These are phyloP conservation scores for Tenthredo amoena DNA, from an alignment of 2,888 invertebrate species.

Conservation along the genomic window DNA sequence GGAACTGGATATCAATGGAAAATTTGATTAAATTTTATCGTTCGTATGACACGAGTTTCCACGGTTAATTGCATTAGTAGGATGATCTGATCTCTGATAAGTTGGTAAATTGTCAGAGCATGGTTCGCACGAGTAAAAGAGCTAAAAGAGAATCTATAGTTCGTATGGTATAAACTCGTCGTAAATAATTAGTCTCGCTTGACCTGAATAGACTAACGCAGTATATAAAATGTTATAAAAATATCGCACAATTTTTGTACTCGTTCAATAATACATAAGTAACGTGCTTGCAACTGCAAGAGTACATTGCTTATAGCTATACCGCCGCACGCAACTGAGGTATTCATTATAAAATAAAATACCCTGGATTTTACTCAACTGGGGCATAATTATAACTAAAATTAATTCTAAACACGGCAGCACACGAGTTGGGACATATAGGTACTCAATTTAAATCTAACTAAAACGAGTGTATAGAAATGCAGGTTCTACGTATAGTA, in stretches of 20 bases:
- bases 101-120: neutral
- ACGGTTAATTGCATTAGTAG: neutral
- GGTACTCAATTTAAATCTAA: slow-evolving; percentile 1
- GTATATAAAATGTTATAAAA: slow-evolving; percentile 6
- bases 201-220: slow-evolving; percentile 15
- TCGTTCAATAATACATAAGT: slow-evolving; percentile 10
- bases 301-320: slow-evolving; percentile 56
- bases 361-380: slow-evolving; percentile 26
- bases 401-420: slow-evolving; percentile 35
- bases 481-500: neutral
- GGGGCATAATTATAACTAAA: slow-evolving; percentile 42
- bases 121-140: neutral
- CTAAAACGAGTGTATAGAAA: neutral
- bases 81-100: neutral
- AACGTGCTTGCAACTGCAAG: neutral
- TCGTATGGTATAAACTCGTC: neutral
- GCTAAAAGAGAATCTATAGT: neutral
- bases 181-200: neutral
- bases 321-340: slow-evolving; percentile 52
- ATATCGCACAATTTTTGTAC: neutral
- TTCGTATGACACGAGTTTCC: neutral
- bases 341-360: slow-evolving; percentile 46
- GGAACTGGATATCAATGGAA: neutral
- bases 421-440: neutral
- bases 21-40: slow-evolving; percentile 13